These are phyloP conservation scores for Agonopterix alstromeriana DNA, from an alignment of 2,888 invertebrate genomes.

Conservation along the genomic window DNA sequence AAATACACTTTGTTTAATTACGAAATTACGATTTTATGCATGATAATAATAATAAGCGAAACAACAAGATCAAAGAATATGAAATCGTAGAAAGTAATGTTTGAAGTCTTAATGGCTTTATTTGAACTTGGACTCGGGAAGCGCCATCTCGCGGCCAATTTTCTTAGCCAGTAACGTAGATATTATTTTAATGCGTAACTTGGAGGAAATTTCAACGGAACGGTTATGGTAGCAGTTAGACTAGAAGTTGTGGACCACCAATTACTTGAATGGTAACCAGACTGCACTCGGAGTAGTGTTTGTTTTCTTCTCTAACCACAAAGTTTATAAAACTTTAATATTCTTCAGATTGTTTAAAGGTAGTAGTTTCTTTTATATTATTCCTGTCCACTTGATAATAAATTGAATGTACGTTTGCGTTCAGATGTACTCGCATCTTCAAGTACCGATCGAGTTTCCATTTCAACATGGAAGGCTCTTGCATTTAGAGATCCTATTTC, in stretches of 20 bases:
- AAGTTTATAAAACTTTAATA: slow-evolving; percentile 4
- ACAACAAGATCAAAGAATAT: slow-evolving; percentile 1
- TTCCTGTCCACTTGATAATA: not conserved
- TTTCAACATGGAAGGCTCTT: slow-evolving; percentile 34
- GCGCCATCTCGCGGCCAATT: slow-evolving; percentile 59
- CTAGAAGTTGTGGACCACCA: slow-evolving; percentile 51
- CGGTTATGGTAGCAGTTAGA: slow-evolving; percentile 48
- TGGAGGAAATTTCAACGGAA: slow-evolving; percentile 43
- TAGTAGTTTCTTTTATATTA: not conserved
- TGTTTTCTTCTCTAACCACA: slow-evolving; percentile 25
- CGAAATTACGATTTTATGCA: not conserved
- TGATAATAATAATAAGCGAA: slow-evolving; percentile 3
- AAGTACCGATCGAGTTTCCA: slow-evolving; percentile 42
- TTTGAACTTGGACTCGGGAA: slow-evolving; percentile 44
- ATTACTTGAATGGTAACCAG: slow-evolving; percentile 51
- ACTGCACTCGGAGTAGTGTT: slow-evolving; percentile 26
- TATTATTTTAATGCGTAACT: slow-evolving; percentile 58
- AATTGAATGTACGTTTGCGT: not conserved
- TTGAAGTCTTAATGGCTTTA: slow-evolving; percentile 47
- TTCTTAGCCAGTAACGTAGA: slow-evolving; percentile 39
- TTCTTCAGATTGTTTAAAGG: not conserved
- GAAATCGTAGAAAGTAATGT: slow-evolving; percentile 37
- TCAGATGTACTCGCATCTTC: slow-evolving; percentile 21
- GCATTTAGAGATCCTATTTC: slow-evolving; percentile 48
- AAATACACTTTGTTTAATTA: too few species aligned